These are phyloP conservation scores for Caprella mutica DNA, from an alignment of 2,888 invertebrate species.

Conservation along the genomic window DNA sequence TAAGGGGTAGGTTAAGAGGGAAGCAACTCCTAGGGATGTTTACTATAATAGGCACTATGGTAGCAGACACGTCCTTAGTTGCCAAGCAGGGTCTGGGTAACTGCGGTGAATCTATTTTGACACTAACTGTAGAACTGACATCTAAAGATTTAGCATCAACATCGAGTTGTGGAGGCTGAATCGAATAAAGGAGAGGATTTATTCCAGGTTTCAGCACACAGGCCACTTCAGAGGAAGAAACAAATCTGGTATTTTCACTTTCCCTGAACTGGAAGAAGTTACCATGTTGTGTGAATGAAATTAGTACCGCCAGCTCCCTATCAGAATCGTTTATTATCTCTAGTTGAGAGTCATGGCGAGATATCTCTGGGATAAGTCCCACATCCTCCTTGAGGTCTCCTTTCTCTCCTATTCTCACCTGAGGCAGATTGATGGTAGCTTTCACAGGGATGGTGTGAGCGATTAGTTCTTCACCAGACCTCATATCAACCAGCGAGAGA, in stretches of 20 bases:
- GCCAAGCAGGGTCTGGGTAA: not conserved
- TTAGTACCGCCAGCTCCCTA: not conserved
- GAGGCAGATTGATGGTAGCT: not conserved
- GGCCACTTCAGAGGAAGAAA: not conserved
- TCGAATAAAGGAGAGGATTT: not conserved
- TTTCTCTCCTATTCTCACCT: not conserved
- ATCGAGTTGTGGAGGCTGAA: not conserved
- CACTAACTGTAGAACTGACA: not conserved
- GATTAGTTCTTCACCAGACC: too few species aligned
- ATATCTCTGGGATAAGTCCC: not conserved
- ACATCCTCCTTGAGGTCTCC: not conserved
- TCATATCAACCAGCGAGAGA: not conserved
- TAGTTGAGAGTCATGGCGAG: not conserved
- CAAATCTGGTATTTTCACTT: not conserved
- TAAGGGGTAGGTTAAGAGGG: not conserved
- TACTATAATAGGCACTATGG: not conserved
- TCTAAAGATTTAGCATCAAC: not conserved
- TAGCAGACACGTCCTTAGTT: not conserved
- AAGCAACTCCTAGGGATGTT: not conserved
- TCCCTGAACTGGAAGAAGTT: not conserved
- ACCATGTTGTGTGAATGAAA: not conserved
- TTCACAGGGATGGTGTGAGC: conserved; percentile 1
- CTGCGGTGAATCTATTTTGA: not conserved
- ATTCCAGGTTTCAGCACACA: not conserved
- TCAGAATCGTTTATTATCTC: not conserved